Percentiles rank a stretch among this genome's conserved stretches.
These are phyloP conservation scores for Chromoteleia sp. DNA, from an alignment of 2,888 invertebrate genomes.

Conservation along the genomic window DNA sequence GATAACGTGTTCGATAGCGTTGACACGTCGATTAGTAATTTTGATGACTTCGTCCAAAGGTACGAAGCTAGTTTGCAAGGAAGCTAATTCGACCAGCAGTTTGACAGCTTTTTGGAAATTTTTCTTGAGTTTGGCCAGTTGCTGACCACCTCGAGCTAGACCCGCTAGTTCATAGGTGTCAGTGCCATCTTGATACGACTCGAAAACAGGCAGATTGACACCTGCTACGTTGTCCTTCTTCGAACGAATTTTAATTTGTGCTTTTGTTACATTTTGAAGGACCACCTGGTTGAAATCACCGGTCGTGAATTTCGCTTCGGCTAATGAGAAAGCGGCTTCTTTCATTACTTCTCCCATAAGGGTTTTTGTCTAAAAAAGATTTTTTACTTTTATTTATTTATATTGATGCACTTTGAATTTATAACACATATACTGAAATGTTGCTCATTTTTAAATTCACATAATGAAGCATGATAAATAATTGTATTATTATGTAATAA, in stretches of 20 bases:
- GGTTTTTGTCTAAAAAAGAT: slow-evolving; percentile 92
- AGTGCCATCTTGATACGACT: slow-evolving; percentile 96
- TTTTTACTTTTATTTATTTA: slow-evolving; percentile 2
- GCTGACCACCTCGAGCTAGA: slow-evolving; percentile 98
- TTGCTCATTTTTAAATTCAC: too few species aligned
- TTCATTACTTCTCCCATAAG: slow-evolving; percentile 99
- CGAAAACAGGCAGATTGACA: slow-evolving; percentile 98
- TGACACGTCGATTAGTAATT: slow-evolving; percentile 99
- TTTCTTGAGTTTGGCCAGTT: slow-evolving; percentile 98
- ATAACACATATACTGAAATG: too few species aligned
- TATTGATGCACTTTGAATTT: too few species aligned
- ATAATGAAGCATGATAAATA: too few species aligned
- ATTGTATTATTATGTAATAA: too few species aligned
- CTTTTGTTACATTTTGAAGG: slow-evolving; percentile 98
- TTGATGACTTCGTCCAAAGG: slow-evolving; percentile 99
- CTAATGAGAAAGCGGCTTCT: slow-evolving; percentile 98
- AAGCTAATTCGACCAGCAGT: slow-evolving; percentile 97
- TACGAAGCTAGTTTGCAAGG: slow-evolving; percentile 98
- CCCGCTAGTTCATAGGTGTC: slow-evolving; percentile 99
- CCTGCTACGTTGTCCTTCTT: slow-evolving; percentile 99
- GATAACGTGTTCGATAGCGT: slow-evolving; percentile 99
- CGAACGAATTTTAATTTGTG: slow-evolving; percentile 98
- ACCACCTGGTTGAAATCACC: slow-evolving; percentile 99
- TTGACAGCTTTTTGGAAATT: slow-evolving; percentile 99
- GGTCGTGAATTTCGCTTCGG: slow-evolving; percentile 99